Evolutionary conservation across 2,797 vertebrate species (phyloP), one percentile per base, ranked within the genome.

Genomic region (Melanitta fusca): DNA sequence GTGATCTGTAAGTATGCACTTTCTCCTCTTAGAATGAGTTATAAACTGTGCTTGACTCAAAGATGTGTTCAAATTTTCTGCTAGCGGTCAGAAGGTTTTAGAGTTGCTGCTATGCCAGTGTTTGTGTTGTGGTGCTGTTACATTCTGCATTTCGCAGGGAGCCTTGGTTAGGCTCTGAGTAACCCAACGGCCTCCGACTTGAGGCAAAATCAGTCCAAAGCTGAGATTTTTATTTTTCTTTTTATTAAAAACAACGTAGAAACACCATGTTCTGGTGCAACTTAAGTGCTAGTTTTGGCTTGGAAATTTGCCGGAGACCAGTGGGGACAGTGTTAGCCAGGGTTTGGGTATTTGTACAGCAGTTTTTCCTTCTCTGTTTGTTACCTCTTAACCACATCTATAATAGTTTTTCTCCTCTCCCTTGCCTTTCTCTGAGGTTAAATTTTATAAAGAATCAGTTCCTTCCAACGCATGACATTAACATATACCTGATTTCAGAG

Each of bases 71-170:
- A 34, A 16, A 18, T 87, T n/a, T 53, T n/a, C 39, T 57, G 24
- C 19, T 74, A 1, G 1, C 13, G 34, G 24, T 45, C 28, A 51
- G 28, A 32, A 30, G 61, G 6, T 3, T 3, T 13, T 38, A 15
- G 1, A 28, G 6, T 8, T 61, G 11, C 13, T 80, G 64, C 22
- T 72, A 3, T 15, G 9, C 20, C 61, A 12, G 30, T 24, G 4
- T 51, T 75, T 8, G 21, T 39, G 21, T 30, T 39, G 11, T 47
- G 53, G 8, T 38, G 9, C 27, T 43, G 6, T 36, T 38, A 2
- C 1, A 21, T 8, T 53, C 34, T 10, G 3, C 2, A 1, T n/a
- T 43, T 60, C 8, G 0, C 2, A 1, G 0, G 1, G 14, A 45
- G 51, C 1, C 13, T 54, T 22, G 49, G 3, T 15, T 60, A 8